Evolutionary conservation across 2,888 invertebrate species (phyloP), one percentile per base, ranked within the genome.

Genomic region (Pyrochroa serraticornis): DNA sequence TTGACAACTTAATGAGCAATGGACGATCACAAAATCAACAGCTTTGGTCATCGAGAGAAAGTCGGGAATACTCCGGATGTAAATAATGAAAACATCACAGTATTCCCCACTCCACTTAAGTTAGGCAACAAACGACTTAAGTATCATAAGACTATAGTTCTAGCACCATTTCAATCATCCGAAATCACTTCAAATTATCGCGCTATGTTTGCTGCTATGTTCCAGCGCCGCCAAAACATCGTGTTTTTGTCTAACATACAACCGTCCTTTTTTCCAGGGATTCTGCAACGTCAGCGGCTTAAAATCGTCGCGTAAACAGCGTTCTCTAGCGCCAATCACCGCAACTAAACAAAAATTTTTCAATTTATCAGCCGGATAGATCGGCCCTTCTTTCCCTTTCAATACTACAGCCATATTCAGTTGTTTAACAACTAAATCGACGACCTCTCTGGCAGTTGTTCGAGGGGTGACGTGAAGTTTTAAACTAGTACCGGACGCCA

Each of bases 391-490:
- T 76, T 91, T 91, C 41, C 92, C 90, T 78, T 93, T 95, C 12
- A 93, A 81, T 10, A 92, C 87, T 48, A 93, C 92, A 8, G 95
- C 94, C 89, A 94, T 93, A 76, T 97, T 97, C 38, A 98, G 84
- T 78, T 98, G 97, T 76, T 95, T 93, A 49, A 98, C 93, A 13
- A 98, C 96, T 61, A 97, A 84, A 79, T 95, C 93, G 61, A 98
- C 93, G 49, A 98, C 95, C 80, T 98, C 97, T 9, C 95, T 85
- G 0, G 97, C 94, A 0, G 96, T 93, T 0, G 98, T 98, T 67
- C 91, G 86, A 0, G 92, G 90, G 0, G 95, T 96, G 0, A 98
- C 94, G 77, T 96, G 95, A 2, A 98, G 82, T 71, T 95, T 95
- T 33, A 98, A 86, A 69, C 95, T 95, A 0, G 96, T 96, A 5